Conservation (phyloP, 92 coral and sea anemone genomes). For the Hydrozoanthus gracilis region DNA sequence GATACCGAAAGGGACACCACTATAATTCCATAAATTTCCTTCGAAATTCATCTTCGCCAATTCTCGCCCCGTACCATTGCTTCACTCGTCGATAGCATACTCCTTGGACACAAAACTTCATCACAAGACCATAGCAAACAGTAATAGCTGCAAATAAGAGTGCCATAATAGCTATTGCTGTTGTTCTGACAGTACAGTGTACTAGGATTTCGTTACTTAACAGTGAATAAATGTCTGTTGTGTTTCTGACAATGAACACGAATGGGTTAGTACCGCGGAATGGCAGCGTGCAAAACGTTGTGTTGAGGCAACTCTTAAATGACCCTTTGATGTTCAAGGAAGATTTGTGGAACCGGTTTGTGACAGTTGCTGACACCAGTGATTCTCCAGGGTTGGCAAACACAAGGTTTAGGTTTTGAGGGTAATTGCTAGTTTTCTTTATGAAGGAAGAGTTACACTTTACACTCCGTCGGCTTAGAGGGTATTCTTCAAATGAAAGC, state of each 20-base stretch:
- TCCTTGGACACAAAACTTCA: not conserved
- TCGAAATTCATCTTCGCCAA: not conserved
- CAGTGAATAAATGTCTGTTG: not conserved
- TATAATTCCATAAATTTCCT: not conserved
- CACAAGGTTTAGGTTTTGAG: not conserved
- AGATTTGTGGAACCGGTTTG: not conserved
- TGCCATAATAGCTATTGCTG: not conserved
- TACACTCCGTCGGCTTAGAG: not conserved
- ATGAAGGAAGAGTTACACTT: not conserved
- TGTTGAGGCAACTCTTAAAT: not conserved
- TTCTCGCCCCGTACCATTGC: not conserved
- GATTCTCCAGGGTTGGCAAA: slow-evolving; percentile 12
- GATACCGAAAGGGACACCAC: not conserved
- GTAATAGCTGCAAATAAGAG: not conserved
- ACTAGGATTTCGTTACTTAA: not conserved
- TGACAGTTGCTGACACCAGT: not conserved
- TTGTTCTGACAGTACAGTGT: not conserved
- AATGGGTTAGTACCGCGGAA: not conserved
- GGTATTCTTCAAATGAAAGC: not conserved
- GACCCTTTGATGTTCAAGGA: not conserved
- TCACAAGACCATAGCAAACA: not conserved
- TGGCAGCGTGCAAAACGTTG: not conserved
- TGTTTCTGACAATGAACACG: not conserved
- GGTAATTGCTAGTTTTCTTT: not conserved
- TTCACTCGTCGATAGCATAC: not conserved